Conservation (phyloP, 2,888 invertebrate genomes). For the Colostygia pectinataria region DNA sequence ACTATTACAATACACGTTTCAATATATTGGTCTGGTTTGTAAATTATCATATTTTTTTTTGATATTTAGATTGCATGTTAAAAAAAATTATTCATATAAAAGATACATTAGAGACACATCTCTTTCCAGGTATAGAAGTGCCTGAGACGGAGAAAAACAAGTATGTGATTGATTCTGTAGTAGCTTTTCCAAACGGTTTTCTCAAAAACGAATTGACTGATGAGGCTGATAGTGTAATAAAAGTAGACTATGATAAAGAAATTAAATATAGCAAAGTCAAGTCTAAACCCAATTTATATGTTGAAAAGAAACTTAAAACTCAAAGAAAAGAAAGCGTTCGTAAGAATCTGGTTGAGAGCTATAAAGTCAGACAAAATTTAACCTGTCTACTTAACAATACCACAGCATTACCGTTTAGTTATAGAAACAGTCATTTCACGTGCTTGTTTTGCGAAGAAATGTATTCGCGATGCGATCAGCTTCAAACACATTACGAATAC, state of each 20-base stretch:
- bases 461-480: slow-evolving; percentile 36
- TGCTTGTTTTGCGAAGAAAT: slow-evolving; percentile 49
- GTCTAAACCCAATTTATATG: no score
- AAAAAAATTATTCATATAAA: no score
- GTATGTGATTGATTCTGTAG: neutral
- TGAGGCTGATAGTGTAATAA: neutral
- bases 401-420: slow-evolving; percentile 52
- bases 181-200: neutral
- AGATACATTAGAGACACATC: no score
- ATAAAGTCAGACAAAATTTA: slow-evolving; percentile 24
- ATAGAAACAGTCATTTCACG: slow-evolving; percentile 45
- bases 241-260: neutral
- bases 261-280: neutral
- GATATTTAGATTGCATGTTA: no score
- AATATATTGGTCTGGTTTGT: no score
- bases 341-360: slow-evolving; percentile 5
- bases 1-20: no score
- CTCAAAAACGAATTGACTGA: neutral
- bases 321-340: neutral
- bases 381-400: slow-evolving; percentile 25
- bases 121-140: slow-evolving; percentile 10
- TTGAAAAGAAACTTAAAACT: no score
- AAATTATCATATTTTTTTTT: no score
- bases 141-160: slow-evolving; percentile 5
- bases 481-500: slow-evolving; percentile 19